These are phyloP conservation scores for Sinodicranocentrus sp. DNA, from an alignment of 2,888 invertebrate genomes.

Conservation along the genomic window DNA sequence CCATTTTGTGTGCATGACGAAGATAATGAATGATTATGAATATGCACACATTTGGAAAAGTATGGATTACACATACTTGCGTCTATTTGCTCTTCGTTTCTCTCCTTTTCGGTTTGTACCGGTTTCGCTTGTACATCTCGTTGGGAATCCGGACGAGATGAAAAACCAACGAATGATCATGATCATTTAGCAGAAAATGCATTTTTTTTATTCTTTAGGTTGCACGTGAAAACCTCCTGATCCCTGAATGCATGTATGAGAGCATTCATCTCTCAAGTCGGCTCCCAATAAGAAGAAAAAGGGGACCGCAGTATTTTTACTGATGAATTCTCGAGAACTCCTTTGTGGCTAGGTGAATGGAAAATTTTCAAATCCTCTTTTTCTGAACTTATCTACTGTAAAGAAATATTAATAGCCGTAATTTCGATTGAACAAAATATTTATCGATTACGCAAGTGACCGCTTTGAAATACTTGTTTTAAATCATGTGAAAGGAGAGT, in stretches of 20 bases:
- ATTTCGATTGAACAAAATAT: no score
- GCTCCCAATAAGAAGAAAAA: not conserved
- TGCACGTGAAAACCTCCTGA: conserved; percentile 37
- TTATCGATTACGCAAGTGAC: no score
- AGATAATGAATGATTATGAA: not conserved
- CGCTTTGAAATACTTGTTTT: no score
- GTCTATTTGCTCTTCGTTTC: not conserved
- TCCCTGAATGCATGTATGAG: not conserved
- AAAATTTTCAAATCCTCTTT: not conserved
- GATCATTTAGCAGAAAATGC: not conserved
- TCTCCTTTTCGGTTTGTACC: conserved; percentile 10
- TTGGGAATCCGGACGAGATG: not conserved
- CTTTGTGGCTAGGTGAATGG: not conserved
- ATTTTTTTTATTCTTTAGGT: not conserved
- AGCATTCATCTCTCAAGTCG: not conserved
- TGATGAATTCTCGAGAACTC: not conserved
- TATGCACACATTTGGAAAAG: not conserved
- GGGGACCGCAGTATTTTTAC: not conserved
- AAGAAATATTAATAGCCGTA: not conserved
- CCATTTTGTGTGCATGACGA: not conserved
- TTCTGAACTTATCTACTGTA: not conserved
- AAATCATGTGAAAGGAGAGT: no score
- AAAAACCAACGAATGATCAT: conserved; percentile 12
- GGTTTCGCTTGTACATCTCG: conserved; percentile 10
- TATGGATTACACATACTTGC: not conserved